These are phyloP conservation scores for Busseola fusca DNA, from an alignment of 2,888 invertebrate species.

Conservation along the genomic window DNA sequence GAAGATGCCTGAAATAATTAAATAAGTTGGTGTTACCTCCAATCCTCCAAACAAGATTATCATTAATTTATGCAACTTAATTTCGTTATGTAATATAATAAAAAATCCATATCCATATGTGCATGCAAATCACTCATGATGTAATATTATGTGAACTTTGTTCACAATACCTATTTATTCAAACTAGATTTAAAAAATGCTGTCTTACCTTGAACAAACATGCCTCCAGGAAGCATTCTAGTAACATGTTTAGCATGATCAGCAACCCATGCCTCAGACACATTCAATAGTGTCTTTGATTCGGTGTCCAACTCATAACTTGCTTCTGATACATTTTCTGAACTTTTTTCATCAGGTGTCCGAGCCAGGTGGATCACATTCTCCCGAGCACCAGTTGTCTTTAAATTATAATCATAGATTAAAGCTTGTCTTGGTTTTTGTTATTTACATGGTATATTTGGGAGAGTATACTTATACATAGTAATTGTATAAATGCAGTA, in stretches of 20 bases:
- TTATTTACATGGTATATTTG: not conserved
- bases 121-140: constrained; percentile 7
- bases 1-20: constrained; percentile 90
- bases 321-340: constrained; percentile 74
- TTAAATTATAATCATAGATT: constrained; percentile 69
- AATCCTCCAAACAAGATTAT: not conserved
- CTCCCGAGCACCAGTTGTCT: constrained; percentile 91
- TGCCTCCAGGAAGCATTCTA: constrained; percentile 97
- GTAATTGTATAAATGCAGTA: not conserved
- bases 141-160: constrained; percentile 12
- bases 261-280: constrained; percentile 92
- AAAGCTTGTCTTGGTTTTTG: not conserved
- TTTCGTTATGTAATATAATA: not conserved
- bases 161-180: constrained; percentile 8
- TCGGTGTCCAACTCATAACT: constrained; percentile 79
- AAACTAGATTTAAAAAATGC: not conserved
- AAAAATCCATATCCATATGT: not conserved
- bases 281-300: constrained; percentile 84
- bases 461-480: not conserved
- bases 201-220: constrained; percentile 92
- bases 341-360: constrained; percentile 90
- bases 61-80: not conserved
- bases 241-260: constrained; percentile 96
- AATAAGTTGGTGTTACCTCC: not conserved
- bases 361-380: constrained; percentile 94